These are phyloP conservation scores for Karalla daura DNA, from an alignment of 2,797 vertebrate genomes.

Conservation along the genomic window DNA sequence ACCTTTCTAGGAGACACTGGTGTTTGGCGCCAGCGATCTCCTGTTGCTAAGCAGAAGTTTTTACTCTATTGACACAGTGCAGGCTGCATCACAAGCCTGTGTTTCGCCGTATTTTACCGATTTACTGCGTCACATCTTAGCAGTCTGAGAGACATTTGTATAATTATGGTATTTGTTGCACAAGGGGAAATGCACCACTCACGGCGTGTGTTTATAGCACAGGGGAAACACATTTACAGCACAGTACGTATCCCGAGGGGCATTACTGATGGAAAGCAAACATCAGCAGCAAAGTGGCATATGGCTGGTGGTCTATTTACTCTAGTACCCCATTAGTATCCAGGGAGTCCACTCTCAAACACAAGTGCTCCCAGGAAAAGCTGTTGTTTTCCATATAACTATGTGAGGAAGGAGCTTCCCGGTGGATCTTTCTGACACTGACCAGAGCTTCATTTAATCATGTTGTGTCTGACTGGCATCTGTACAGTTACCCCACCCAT, in stretches of 20 bases:
- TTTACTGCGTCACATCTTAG: neutral
- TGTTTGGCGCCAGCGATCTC: neutral
- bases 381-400: slow-evolving; percentile 16
- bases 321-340: slow-evolving; percentile 59
- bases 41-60: slow-evolving; percentile 35
- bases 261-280: slow-evolving; percentile 45
- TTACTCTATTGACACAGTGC: neutral
- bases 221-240: slow-evolving; percentile 3
- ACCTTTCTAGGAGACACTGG: neutral
- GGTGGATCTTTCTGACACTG: slow-evolving; percentile 32
- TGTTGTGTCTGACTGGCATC: slow-evolving; percentile 35
- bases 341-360: slow-evolving; percentile 16
- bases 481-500: slow-evolving; percentile 52
- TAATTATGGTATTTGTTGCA: neutral
- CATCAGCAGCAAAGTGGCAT: slow-evolving; percentile 32
- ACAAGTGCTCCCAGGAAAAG: neutral
- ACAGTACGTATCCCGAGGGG: slow-evolving; percentile 2
- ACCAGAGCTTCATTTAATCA: slow-evolving; percentile 65
- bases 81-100: neutral
- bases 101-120: neutral
- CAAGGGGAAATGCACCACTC: neutral
- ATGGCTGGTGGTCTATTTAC: slow-evolving; percentile 49
- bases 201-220: neutral
- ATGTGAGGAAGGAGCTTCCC: neutral
- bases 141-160: neutral